These are phyloP conservation scores for Drosophila biarmipes DNA, from an alignment of 1,140 invertebrate species.

Conservation along the genomic window DNA sequence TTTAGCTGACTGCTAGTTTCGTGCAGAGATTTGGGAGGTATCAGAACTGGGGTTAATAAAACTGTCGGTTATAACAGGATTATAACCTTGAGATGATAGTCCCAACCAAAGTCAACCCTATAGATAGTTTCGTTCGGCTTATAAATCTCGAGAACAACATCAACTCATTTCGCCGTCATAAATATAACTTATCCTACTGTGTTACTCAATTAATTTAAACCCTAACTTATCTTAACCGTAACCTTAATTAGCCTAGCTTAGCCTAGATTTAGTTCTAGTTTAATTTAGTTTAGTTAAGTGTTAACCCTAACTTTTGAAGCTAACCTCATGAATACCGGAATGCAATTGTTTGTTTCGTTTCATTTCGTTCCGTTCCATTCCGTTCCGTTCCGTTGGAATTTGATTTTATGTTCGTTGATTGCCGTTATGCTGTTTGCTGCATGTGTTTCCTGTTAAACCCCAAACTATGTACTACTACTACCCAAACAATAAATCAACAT, in stretches of 20 bases:
- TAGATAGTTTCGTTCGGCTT: neutral
- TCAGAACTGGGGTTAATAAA: neutral
- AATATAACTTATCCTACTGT: neutral
- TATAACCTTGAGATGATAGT: neutral
- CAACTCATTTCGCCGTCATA: neutral
- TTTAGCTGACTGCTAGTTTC: neutral
- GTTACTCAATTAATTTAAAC: slow-evolving; percentile 3
- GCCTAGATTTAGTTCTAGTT: slow-evolving; percentile 29
- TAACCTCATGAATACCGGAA: slow-evolving; percentile 47
- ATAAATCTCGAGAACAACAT: neutral
- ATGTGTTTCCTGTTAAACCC: slow-evolving; percentile 64
- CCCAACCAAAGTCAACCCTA: neutral
- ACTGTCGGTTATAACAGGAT: neutral
- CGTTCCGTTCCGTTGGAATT: slow-evolving; percentile 47
- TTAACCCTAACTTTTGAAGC: slow-evolving; percentile 26
- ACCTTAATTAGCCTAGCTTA: slow-evolving; percentile 35
- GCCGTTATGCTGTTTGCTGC: slow-evolving; percentile 77
- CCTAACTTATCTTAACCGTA: slow-evolving; percentile 14
- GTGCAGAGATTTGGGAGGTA: neutral
- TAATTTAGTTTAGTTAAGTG: slow-evolving; percentile 33
- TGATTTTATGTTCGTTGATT: slow-evolving; percentile 71
- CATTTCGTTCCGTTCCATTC: slow-evolving; percentile 61
- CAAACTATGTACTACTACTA: slow-evolving; percentile 46
- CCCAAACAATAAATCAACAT: slow-evolving; percentile 41
- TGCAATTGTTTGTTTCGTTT: slow-evolving; percentile 51